Evolutionary conservation across 2,797 vertebrate species (phyloP), one percentile per base, ranked within the genome.

Genomic region (Chlorospingus semifuscus): DNA sequence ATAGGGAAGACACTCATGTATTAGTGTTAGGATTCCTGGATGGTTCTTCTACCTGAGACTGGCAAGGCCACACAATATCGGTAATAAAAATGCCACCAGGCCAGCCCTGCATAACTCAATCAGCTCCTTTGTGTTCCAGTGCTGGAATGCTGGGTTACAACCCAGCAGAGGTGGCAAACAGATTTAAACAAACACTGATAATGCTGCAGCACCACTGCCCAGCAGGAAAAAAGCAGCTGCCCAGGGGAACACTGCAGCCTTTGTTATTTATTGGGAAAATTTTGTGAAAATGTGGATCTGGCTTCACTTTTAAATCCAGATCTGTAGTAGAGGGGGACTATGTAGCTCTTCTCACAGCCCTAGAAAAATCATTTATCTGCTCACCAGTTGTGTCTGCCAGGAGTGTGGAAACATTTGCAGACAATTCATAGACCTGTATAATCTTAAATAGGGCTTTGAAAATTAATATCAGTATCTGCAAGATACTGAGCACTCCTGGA

Each of bases 141-240:
- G 0, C 70, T 88, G 82, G 94, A 91, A 93, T 65, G 76, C 50
- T 65, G 90, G 50, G 57, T 93, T 95, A 65, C 53, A 88, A 83
- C 71, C 64, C 83, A 83, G 78, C 46, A 88, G 81, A 87, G 61
- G 79, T 65, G 70, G 42, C 71, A 83, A 85, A 75, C 36, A 44
- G n/a, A 78, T 79, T 37, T 83, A 64, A 91, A 81, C 69, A 93
- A 84, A 83, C 68, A 94, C 60, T 74, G 90, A 93, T 69, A 85
- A 66, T 20, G 32, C 57, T 57, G 21, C 74, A 39, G 15, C 29
- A 4, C 47, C 79, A 68, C 60, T 84, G 60, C 77, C 83, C 75
- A 79, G 70, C 52, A 91, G 92, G 75, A 92, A 84, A 83, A 72
- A 77, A 52, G 18, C 9, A 2, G 14, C 55, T 41, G 30, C 76